Evolutionary conservation across 1,140 invertebrate genomes (phyloP).

Genomic region (Apis laboriosa): DNA sequence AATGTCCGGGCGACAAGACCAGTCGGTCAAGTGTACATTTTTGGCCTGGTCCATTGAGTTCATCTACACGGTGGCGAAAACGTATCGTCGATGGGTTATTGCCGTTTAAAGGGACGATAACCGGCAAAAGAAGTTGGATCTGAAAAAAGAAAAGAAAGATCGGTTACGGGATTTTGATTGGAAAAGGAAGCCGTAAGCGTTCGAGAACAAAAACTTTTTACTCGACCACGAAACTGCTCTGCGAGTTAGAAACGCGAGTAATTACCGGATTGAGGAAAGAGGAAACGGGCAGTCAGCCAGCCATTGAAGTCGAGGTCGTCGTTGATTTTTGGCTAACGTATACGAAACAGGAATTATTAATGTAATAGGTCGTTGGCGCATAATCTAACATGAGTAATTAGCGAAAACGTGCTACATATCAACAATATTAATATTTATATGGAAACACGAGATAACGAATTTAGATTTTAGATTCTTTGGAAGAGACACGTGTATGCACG

Average conservation of each 20-base stretch:
- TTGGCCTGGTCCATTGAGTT: background rate
- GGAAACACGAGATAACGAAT: background rate
- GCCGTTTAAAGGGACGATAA: background rate
- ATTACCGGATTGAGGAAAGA: slow-evolving; percentile 28
- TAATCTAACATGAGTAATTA: background rate
- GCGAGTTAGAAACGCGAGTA: slow-evolving; percentile 22
- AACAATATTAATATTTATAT: background rate
- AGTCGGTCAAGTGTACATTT: slow-evolving; percentile 28
- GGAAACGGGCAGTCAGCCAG: slow-evolving; percentile 36
- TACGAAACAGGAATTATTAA: background rate
- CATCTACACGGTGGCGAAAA: slow-evolving; percentile 35
- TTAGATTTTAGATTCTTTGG: too few relatives aligned
- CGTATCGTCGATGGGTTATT: background rate
- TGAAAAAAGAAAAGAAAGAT: background rate
- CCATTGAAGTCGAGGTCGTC: slow-evolving; percentile 38
- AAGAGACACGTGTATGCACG: background rate
- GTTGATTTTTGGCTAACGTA: background rate
- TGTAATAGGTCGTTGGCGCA: background rate
- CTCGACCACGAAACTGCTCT: slow-evolving; percentile 13
- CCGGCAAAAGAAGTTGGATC: background rate
- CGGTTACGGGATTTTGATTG: slow-evolving; percentile 33
- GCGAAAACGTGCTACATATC: background rate
- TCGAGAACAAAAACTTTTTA: slow-evolving; percentile 31
- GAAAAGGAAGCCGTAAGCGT: background rate
- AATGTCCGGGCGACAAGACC: slow-evolving; percentile 11